Conservation (phyloP, 1,140 invertebrate species). For the Drosophila pseudoobscura region DNA sequence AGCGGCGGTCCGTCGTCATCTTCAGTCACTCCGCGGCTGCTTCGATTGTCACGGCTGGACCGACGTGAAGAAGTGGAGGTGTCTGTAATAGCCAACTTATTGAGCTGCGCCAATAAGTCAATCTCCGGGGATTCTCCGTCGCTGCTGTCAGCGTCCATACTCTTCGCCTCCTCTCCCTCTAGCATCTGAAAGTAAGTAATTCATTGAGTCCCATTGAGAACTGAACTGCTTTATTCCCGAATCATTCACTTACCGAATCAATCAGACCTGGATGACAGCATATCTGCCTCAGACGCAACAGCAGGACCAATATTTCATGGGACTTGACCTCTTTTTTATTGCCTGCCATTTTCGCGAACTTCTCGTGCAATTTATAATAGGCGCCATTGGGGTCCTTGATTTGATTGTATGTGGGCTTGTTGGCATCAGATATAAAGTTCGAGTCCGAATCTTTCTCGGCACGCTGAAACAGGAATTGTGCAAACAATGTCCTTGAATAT, state of each 20-base stretch:
- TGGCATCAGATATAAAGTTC: constrained; percentile 52
- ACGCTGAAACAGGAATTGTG: constrained; percentile 89
- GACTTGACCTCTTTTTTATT: constrained; percentile 86
- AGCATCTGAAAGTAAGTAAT: constrained; percentile 84
- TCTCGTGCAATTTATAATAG: constrained; percentile 85
- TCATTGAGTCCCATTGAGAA: background rate
- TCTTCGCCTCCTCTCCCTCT: constrained; percentile 83
- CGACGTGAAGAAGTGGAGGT: constrained; percentile 24
- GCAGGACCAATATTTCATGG: constrained; percentile 91
- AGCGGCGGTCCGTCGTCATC: constrained; percentile 19
- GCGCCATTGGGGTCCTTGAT: constrained; percentile 83
- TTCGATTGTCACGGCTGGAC: constrained; percentile 6
- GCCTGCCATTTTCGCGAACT: constrained; percentile 86
- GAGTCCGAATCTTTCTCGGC: constrained; percentile 86
- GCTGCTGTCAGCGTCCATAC: constrained; percentile 80
- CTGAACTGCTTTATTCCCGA: background rate
- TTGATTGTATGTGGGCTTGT: constrained; percentile 67
- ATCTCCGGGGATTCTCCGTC: constrained; percentile 83
- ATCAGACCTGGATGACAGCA: constrained; percentile 95
- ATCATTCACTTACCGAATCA: constrained; percentile 53
- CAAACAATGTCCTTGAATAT: constrained; percentile 89
- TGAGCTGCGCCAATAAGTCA: constrained; percentile 86
- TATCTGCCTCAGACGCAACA: constrained; percentile 93
- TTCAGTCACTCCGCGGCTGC: constrained; percentile 19
- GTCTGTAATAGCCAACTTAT: constrained; percentile 85